A percentile compares a stretch with the other conserved stretches of the same genome.
Evolutionary conservation across 2,888 invertebrate genomes (phyloP).

Genomic region (Ommatoiulus sabulosus): DNA sequence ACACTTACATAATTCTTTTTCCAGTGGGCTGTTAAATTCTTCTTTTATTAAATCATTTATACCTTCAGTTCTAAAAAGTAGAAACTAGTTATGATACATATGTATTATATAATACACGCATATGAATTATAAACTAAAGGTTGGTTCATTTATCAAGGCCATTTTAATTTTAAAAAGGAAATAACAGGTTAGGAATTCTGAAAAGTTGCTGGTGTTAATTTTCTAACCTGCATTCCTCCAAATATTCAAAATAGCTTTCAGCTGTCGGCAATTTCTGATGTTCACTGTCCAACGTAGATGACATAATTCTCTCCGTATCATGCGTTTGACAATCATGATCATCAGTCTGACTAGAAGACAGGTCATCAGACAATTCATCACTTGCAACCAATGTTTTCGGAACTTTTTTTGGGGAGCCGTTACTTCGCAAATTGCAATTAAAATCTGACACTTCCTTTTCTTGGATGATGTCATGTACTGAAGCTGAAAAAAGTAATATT

Average conservation of each 20-base stretch:
- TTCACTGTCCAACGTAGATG: background rate
- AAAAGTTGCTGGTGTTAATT: no score
- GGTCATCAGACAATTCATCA: background rate
- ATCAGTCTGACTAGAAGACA: background rate
- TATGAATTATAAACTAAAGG: background rate
- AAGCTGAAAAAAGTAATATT: background rate
- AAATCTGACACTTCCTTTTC: background rate
- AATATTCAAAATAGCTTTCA: slow-evolving; percentile 17
- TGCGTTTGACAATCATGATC: background rate
- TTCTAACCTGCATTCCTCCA: slow-evolving; percentile 23
- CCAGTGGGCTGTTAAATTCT: background rate
- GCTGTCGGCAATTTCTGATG: background rate
- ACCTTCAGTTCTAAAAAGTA: background rate
- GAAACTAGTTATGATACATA: background rate
- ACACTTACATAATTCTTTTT: background rate
- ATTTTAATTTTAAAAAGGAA: no score
- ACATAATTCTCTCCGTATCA: background rate
- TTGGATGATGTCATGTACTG: slow-evolving; percentile 8
- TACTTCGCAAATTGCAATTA: background rate
- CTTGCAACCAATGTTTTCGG: background rate
- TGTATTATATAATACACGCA: background rate
- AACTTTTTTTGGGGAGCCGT: background rate
- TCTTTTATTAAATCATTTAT: background rate
- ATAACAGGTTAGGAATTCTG: no score
- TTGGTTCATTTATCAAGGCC: background rate